Evolutionary conservation across 2,888 invertebrate genomes (phyloP).

Genomic region (Agrotis segetum): DNA sequence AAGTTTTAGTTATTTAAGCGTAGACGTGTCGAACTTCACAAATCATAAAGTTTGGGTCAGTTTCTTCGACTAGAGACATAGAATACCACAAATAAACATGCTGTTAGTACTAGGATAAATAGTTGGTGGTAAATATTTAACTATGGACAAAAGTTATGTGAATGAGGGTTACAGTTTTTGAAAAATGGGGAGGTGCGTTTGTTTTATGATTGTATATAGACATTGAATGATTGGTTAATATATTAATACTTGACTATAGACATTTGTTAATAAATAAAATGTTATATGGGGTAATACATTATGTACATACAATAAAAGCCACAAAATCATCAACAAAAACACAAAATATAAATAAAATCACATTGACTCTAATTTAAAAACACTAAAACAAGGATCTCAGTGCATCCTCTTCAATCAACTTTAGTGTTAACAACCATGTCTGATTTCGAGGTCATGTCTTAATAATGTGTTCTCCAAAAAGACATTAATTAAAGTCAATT

Average conservation of each 20-base stretch:
- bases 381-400: constrained; percentile 29
- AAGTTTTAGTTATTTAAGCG: constrained; percentile 54
- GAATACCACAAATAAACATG: constrained; percentile 56
- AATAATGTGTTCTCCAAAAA: constrained; percentile 28
- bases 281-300: constrained; percentile 26
- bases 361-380: constrained; percentile 27
- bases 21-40: constrained; percentile 47
- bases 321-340: constrained; percentile 35
- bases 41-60: constrained; percentile 65
- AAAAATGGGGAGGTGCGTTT: constrained; percentile 32
- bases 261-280: constrained; percentile 45
- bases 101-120: constrained; percentile 59
- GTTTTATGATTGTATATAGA: constrained; percentile 33
- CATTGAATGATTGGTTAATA: constrained; percentile 32
- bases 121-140: constrained; percentile 41
- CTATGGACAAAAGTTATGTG: constrained; percentile 39
- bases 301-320: constrained; percentile 42
- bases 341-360: constrained; percentile 16
- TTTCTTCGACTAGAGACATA: constrained; percentile 52
- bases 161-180: constrained; percentile 34
- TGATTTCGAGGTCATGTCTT: constrained; percentile 46
- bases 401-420: constrained; percentile 45
- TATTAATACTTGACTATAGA: constrained; percentile 35
- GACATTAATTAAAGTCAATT: constrained; percentile 58
- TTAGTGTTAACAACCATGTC: constrained; percentile 37